These are phyloP conservation scores for Periophthalmus modestus DNA, from an alignment of 2,113 vertebrate genomes.

Conservation along the genomic window DNA sequence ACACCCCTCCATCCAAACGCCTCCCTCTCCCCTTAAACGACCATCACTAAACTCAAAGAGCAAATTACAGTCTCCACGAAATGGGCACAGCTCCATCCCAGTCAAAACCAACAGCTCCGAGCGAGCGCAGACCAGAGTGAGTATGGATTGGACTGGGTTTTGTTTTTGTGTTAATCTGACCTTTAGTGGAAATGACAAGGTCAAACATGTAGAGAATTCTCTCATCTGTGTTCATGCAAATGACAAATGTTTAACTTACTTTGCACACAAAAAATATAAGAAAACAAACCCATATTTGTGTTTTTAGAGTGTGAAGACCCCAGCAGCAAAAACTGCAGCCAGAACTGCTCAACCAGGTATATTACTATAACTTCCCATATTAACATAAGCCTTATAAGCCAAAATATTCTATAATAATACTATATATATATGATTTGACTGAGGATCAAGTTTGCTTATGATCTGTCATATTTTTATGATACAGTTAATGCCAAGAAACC, in stretches of 20 bases:
- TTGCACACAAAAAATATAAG: background rate
- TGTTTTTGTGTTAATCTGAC: conserved; percentile 1
- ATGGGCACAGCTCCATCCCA: conserved; percentile 75
- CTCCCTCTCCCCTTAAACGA: conserved; percentile 75
- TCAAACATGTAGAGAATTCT: background rate
- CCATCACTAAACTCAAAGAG: conserved; percentile 76
- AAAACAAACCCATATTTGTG: background rate
- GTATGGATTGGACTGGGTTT: conserved; percentile 55
- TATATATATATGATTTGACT: background rate
- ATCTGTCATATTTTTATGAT: conserved; percentile 65
- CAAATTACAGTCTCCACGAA: conserved; percentile 74
- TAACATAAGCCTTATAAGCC: background rate
- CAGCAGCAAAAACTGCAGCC: conserved; percentile 83
- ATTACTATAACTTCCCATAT: fast-evolving
- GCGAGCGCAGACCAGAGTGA: conserved; percentile 80
- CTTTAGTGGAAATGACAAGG: conserved; percentile 1
- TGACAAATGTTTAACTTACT: background rate
- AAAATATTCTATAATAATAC: background rate
- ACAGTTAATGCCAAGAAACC: conserved; percentile 83
- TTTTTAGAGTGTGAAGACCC: conserved; percentile 74
- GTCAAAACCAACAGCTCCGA: conserved; percentile 73
- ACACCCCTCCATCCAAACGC: conserved; percentile 81
- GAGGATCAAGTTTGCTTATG: conserved; percentile 22
- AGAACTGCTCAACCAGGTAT: conserved; percentile 78
- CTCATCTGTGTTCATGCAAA: background rate